Base-by-base conservation (phyloP, 2,888 invertebrate species). In the Oligia fasciuncula region DNA sequence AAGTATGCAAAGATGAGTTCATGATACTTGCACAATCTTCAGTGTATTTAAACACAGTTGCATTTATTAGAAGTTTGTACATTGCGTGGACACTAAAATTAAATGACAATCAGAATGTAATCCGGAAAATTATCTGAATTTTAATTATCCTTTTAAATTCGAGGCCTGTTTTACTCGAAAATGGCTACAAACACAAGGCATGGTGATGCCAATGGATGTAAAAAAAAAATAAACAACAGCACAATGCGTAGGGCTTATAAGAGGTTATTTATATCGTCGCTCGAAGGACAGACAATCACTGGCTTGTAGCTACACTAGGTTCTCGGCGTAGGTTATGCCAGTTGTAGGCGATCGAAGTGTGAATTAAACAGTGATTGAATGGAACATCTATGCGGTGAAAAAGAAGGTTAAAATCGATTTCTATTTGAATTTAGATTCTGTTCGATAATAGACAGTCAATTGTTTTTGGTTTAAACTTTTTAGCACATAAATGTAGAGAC, bases 241-340 rank as follows among this genome's bases (percentile, higher is more conserved):
- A 93, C 91, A 91, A 92, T 90, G 89, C 91, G 89, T 91, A 94
- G 92, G 92, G 91, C 91, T 89, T 87, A 87, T 90, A 86, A 90
- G 91, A 92, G 91, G 92, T 91, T 95, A 95, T 95, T 95, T 95
- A 95, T 94, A 94, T 90, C 90, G 85, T 87, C 84, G 86, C 72
- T 86, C 89, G 95, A 96, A 96, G 96, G 96, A 95, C 96, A 94
- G 84, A 95, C 96, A 96, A 95, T 96, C 96, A 92, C 96, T 91
- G 90, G 89, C 85, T 60, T 54, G 60, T 65, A 54, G 46, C 54
- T 79, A 60, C 60, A 65, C 78, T 76, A 85, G 84, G 73, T 74
- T 73, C 57, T 74, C 14, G 23, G 43, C 49, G 76, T 80, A 82
- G 80, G 70, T 67, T 79, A 77, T 70, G 43, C 60, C 70, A 68